Evolutionary conservation across 2,888 invertebrate genomes (phyloP).

Genomic region (Chromoteleia sp.): DNA sequence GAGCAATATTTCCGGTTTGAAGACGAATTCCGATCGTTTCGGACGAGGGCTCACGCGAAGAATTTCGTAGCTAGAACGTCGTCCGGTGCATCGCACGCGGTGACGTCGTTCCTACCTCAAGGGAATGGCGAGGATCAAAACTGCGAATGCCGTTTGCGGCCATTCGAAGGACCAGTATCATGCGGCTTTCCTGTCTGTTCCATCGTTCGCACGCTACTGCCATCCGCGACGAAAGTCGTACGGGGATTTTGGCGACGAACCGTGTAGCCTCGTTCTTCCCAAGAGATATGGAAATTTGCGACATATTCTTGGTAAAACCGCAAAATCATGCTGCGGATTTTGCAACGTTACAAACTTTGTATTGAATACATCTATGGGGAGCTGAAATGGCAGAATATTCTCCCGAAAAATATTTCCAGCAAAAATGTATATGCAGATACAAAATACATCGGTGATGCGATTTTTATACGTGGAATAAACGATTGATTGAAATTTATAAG

Average conservation of each 20-base stretch:
- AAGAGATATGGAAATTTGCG: conserved; percentile 55
- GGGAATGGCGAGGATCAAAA: conserved; percentile 55
- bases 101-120: conserved; percentile 46
- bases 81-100: conserved; percentile 37
- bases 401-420: background rate
- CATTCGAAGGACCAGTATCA: conserved; percentile 53
- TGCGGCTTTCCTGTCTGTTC: conserved; percentile 44
- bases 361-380: conserved; percentile 32
- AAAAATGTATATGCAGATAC: conserved; percentile 10
- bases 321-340: conserved; percentile 44
- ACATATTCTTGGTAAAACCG: conserved; percentile 42
- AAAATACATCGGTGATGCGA: background rate
- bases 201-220: conserved; percentile 43
- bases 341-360: conserved; percentile 36
- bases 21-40: conserved; percentile 48
- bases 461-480: conserved; percentile 1
- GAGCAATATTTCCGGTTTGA: conserved; percentile 28
- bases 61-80: conserved; percentile 39
- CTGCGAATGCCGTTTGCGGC: conserved; percentile 46
- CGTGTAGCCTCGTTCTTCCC: conserved; percentile 34
- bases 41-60: conserved; percentile 24
- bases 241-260: conserved; percentile 47
- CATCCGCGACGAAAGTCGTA: conserved; percentile 38
- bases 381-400: conserved; percentile 5
- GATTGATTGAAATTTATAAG: conserved; percentile 18